Conservation (phyloP, 2,797 vertebrate species). For the Notamacropus eugenii region DNA sequence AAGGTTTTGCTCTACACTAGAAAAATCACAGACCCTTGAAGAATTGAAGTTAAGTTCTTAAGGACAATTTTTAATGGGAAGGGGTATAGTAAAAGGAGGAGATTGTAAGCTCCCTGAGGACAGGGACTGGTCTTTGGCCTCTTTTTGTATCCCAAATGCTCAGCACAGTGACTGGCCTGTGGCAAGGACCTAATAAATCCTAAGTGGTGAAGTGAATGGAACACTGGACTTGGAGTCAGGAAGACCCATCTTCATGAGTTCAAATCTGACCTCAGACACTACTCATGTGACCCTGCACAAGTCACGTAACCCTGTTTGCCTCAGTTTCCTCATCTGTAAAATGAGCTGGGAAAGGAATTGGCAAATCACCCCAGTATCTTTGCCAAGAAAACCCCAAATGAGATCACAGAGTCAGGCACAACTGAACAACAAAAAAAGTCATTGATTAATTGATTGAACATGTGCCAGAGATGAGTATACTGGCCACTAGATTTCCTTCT, state of each 20-base stretch:
- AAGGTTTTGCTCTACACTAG: not conserved
- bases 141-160: not conserved
- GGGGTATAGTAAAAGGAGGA: not conserved
- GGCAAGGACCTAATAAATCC: not conserved
- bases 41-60: not conserved
- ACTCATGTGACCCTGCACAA: not conserved
- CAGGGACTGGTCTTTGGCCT: not conserved
- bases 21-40: not conserved
- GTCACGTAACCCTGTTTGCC: not conserved
- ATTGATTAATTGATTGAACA: not conserved
- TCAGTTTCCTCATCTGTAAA: no score
- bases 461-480: not conserved
- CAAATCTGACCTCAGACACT: not conserved
- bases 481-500: not conserved
- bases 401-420: not conserved
- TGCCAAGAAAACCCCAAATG: not conserved
- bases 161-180: not conserved
- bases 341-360: not conserved
- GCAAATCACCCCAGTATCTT: not conserved
- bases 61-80: not conserved
- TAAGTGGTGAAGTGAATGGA: not conserved
- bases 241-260: not conserved
- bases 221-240: not conserved
- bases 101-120: not conserved
- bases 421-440: not conserved